Percentiles rank a stretch among this genome's conserved stretches.
Conservation (phyloP, 2,797 vertebrate genomes). For the Coregonus suidteri region DNA sequence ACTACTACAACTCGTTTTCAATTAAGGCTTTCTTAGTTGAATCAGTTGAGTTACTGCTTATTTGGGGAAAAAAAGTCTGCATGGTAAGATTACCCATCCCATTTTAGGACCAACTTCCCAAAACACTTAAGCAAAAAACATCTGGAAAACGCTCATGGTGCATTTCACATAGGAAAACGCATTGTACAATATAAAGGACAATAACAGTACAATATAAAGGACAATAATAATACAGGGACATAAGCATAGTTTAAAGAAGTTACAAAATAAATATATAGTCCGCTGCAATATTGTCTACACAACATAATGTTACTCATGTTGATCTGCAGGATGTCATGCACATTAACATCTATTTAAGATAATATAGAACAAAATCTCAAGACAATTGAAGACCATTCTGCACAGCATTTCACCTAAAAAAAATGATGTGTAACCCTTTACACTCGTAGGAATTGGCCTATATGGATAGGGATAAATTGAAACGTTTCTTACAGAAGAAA, state of each 20-base stretch:
- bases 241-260: background rate
- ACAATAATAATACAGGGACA: background rate
- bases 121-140: background rate
- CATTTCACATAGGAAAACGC: background rate
- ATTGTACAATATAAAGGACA: background rate
- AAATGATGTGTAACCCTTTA: no score
- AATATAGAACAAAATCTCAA: background rate
- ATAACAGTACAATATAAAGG: background rate
- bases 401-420: background rate
- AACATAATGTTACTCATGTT: background rate
- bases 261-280: background rate
- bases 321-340: background rate
- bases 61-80: background rate
- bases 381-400: background rate
- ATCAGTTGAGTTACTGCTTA: background rate
- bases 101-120: background rate
- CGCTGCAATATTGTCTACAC: background rate
- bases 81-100: background rate
- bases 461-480: no score
- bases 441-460: no score
- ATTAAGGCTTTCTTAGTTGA: no score
- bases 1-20: background rate
- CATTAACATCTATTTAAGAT: background rate
- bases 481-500: no score
- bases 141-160: background rate